Base-by-base conservation (phyloP, 1,140 invertebrate genomes). In the Pseudomyrmex concolor region DNA sequence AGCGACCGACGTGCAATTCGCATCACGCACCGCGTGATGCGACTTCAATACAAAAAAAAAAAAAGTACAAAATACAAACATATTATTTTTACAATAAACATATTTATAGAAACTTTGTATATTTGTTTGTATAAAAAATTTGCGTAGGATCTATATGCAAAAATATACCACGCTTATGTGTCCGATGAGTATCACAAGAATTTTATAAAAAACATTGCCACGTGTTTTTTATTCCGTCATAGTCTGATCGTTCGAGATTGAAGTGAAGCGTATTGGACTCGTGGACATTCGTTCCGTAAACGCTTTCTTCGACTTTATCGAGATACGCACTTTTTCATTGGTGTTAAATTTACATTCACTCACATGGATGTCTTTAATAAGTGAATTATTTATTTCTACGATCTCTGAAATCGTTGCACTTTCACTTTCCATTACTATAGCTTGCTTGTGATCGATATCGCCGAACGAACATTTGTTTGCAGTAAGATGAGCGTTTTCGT, bases 381-480 rank as follows among this genome's bases (percentile, higher is more conserved):
- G 64, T n/a, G 45, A 92, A 68, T 4, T 93, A 57, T 66, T 94
- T n/a, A 67, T 84, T 77, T 86, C 90, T 13, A 73, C 9, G 15
- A 50, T 74, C 54, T 91, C 87, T 5, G 48, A 13, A 25, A 63
- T 70, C 25, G 63, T 74, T 7, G 90, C 67, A 74, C 92, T 92
- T 25, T 92, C 84, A 7, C 91, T 91, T 85, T 93, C 93, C 70
- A 93, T 87, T 60, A 92, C 87, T 84, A 94, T 91, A 5, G 91
- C 92, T 22, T 91, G 92, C 67, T 93, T 93, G 68, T 91, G 92
- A 13, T 92, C 3, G 1, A 66, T 92, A 62, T 91, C 78, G 2
- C 87, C 87, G 17, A 94, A 88, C n/a, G 34, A 68, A 71, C 93
- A 94, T 34, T 90, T 86, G 1, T 17, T 89, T 22, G 86, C 91